Conservation (phyloP, 2,797 vertebrate species). For the Phylloscopus collybita region DNA sequence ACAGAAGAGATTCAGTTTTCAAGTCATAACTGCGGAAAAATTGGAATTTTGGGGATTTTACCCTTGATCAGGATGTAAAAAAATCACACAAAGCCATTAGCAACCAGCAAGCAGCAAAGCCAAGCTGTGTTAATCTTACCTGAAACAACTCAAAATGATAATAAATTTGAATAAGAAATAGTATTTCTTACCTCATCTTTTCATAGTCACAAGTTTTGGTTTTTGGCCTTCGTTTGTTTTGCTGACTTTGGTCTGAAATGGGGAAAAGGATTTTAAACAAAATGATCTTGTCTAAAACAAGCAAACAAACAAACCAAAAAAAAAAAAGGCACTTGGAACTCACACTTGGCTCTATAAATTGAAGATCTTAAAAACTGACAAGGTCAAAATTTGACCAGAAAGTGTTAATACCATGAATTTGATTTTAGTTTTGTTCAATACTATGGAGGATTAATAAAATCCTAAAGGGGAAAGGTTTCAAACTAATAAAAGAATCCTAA, state of each 20-base stretch:
- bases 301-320: not conserved
- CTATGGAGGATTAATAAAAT: not conserved
- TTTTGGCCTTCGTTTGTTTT: conserved; percentile 65
- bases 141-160: not conserved
- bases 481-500: not conserved
- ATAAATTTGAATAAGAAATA: not conserved
- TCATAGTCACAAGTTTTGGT: conserved; percentile 52
- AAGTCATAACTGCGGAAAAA: not conserved
- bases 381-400: not conserved
- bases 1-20: not conserved
- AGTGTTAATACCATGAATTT: not conserved
- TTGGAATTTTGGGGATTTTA: not conserved
- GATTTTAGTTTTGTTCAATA: not conserved
- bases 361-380: not conserved
- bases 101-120: not conserved
- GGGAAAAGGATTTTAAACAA: conserved; percentile 13
- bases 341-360: not conserved
- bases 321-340: not conserved
- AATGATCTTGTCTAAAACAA: not conserved
- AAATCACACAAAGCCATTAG: not conserved
- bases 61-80: not conserved
- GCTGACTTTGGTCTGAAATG: conserved; percentile 63
- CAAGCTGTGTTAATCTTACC: not conserved
- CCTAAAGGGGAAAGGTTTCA: not conserved
- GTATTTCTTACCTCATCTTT: conserved; percentile 58